Base-by-base conservation (phyloP, 2,113 vertebrate genomes). In the Cyrtonyx montezumae region DNA sequence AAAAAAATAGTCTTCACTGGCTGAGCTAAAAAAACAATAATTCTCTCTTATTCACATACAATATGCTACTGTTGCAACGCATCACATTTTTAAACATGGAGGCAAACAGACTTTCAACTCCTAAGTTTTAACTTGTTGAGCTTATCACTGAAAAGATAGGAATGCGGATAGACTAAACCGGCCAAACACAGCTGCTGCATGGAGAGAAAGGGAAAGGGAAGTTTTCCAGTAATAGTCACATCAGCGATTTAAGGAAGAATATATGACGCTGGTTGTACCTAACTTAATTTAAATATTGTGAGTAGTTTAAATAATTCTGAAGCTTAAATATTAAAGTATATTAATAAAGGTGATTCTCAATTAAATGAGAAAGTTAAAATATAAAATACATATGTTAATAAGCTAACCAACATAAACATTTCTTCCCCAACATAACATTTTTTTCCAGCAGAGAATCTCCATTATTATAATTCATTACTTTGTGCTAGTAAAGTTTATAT, bases 61-160 rank as follows among this genome's bases (percentile, higher is more conserved):
- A 36, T 5, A 14, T 11, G 5, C 25, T 67, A 36, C 34, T 67
- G 14, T 71, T 92, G 36, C 14, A 56, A 25, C 7, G 5, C 49
- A 45, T 6, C 53, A n/a, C 42, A n/a, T 51, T 43, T 78, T 74
- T 55, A 45, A 11, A 10, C 37, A 66, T 40, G 26, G 32, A 51
- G 15, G 34, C 9, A 70, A 81, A 59, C 3, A 58, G 3, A 5
- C 13, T 45, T 87, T 70, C 25, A 82, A 49, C 6, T 28, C 5
- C 18, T 45, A 73, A 58, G 17, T 45, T 66, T 56, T 42, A 73
- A 55, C 10, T 43, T 66, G 58, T 36, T 43, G 36, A 71, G 36
- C 36, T 6, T 84, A 11, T 53, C 0, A 0, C 18, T 51, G n/a
- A 67, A 79, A 84, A 56, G 1, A 58, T 13, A 30, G 6, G 20